These are phyloP conservation scores for Saccostrea glomerata DNA, from an alignment of 1,140 invertebrate species.

Conservation along the genomic window DNA sequence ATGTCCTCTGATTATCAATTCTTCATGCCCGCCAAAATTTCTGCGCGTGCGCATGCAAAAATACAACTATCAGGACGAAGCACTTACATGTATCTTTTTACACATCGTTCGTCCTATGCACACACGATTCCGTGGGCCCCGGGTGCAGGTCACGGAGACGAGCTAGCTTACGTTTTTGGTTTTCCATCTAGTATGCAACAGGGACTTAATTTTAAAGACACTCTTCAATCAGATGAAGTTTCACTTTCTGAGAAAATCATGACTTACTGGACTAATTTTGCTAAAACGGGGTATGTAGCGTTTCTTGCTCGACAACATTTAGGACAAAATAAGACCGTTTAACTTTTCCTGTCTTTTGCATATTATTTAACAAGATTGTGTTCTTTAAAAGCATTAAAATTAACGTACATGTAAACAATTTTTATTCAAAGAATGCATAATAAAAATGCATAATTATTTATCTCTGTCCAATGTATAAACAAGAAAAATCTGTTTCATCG, in stretches of 20 bases:
- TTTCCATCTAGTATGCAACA: constrained; percentile 44
- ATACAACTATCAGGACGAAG: background rate
- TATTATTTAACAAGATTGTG: too few species aligned
- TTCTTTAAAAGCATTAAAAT: too few species aligned
- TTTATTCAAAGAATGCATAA: background rate
- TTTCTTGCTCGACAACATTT: background rate
- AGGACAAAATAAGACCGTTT: too few species aligned
- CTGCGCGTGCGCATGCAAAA: constrained; percentile 40
- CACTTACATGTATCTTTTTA: constrained; percentile 57
- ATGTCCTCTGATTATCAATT: constrained; percentile 52
- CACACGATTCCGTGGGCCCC: constrained; percentile 12
- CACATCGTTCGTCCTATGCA: constrained; percentile 49
- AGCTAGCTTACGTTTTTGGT: constrained; percentile 61
- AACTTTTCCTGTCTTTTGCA: too few species aligned
- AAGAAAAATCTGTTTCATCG: too few species aligned
- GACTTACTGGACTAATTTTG: constrained; percentile 95
- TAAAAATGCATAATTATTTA: background rate
- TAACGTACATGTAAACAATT: too few species aligned
- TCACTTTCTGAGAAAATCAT: constrained; percentile 93
- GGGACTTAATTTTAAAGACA: background rate
- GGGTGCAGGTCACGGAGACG: constrained; percentile 52
- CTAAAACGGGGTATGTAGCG: constrained; percentile 91
- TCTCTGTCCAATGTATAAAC: background rate
- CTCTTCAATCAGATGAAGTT: constrained; percentile 84
- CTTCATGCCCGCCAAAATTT: constrained; percentile 41